Evolutionary conservation across 2,797 vertebrate species (phyloP), one percentile per base, ranked within the genome.

Genomic region (Urophycis tenuis): DNA sequence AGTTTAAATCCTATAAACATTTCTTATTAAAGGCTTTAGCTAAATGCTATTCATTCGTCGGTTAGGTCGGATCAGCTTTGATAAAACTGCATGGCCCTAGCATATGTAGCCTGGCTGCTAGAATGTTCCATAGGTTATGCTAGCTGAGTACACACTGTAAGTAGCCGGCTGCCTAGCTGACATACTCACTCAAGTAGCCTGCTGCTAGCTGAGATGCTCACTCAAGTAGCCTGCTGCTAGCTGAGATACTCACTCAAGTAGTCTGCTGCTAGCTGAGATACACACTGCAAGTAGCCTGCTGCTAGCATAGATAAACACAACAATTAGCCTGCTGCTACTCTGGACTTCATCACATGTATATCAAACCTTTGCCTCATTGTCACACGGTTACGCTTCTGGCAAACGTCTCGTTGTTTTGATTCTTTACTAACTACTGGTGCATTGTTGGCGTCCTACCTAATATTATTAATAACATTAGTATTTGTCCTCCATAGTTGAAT

Each of bases 111-210:
- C 4, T 36, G 45, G 73, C 8, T 81, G 11, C 79, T 71, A 64
- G 83, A 86, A 84, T 15, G 4, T 81, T 86, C 83, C 19, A 15
- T 53, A 74, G 22, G 81, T 80, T 49, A 14, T 34, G 30, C 10
- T 14, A 49, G 22, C 31, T 5, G 6, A 60, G 60, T 60, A 25
- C 53, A 53, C 45, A 45, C 45, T 17, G 15, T 17, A 49, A 17
- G 15, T 49, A 39, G 36, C 36, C 36, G 3, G 39, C 15, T 41
- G 3, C 39, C 39, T 36, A 36, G 35, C 35, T 6, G 9, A 36
- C 6, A 3, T 3, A 14, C 39, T 0, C 39, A 17, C 39, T 36
- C 9, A 36, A 36, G 35, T 36, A 36, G 35, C 35, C 9, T 34
- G 33, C 33, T 34, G 33, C 33, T 34, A 34, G 33, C 33, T 3